phyloP scores from a whole-genome alignment of 2,113 vertebrate species.

The Nothocercus julius region DNA sequence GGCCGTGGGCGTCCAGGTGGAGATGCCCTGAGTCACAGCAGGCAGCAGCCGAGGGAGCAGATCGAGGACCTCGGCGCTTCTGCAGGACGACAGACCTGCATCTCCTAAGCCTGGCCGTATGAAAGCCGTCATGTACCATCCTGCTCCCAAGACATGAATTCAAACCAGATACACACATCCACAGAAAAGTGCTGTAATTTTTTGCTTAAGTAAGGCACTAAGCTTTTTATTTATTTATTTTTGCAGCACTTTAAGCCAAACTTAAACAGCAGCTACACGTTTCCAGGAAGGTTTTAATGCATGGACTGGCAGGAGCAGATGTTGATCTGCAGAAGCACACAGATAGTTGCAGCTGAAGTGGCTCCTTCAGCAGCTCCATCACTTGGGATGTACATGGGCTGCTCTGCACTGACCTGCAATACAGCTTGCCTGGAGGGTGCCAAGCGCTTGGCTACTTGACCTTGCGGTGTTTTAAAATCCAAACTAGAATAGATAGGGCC shows the following conservation, averaged over 20 bases:
- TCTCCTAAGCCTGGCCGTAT: not conserved
- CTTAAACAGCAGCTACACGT: not conserved
- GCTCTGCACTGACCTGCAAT: not conserved
- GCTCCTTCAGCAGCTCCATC: not conserved
- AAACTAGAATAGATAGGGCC: not conserved
- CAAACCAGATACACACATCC: not conserved
- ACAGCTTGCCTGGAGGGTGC: rapidly evolving
- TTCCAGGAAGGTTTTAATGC: not conserved
- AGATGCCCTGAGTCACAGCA: constrained; percentile 57
- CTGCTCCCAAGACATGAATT: not conserved
- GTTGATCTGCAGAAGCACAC: not conserved
- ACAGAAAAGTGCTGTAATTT: not conserved
- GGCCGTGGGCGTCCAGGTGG: constrained; percentile 56
- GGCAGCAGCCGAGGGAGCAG: constrained; percentile 24
- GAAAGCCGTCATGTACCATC: not conserved
- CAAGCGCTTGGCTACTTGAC: rapidly evolving
- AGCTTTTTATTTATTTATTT: no score
- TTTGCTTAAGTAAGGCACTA: not conserved
- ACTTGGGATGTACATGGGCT: rapidly evolving
- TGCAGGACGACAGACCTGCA: not conserved
- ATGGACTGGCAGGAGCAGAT: not conserved
- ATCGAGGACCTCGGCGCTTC: not conserved
- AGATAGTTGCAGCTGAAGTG: not conserved
- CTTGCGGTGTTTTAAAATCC: not conserved
- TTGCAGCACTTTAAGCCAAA: not conserved